These are phyloP conservation scores for Muntiacus muntjak DNA, from an alignment of 2,113 vertebrate genomes.

Conservation along the genomic window DNA sequence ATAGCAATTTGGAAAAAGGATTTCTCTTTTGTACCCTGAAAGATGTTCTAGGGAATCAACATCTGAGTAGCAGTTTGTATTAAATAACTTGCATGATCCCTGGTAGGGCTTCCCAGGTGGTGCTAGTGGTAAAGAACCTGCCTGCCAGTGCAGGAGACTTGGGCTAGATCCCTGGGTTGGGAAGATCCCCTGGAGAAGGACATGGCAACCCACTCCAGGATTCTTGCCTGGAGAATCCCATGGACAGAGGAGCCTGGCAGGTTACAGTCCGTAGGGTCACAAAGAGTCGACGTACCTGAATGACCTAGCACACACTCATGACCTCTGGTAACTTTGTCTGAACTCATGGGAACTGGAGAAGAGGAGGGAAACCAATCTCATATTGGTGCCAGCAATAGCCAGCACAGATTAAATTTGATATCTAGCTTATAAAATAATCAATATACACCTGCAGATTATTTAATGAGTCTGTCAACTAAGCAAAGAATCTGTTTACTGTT, in stretches of 20 bases:
- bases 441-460: not conserved
- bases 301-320: not conserved
- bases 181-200: not conserved
- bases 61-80: not conserved
- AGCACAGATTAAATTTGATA: conserved; percentile 49
- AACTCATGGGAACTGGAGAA: conserved; percentile 32
- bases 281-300: not conserved
- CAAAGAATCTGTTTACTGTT: conserved; percentile 10
- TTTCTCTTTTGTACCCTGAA: not conserved
- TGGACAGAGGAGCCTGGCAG: not conserved
- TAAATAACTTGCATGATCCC: conserved; percentile 29
- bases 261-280: not conserved
- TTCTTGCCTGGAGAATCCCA: not conserved
- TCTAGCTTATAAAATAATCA: conserved; percentile 48
- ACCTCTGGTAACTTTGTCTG: not conserved
- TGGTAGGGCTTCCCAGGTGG: not conserved
- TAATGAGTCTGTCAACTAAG: conserved; percentile 29
- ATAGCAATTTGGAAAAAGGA: not conserved
- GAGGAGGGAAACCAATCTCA: not conserved
- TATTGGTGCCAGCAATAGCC: not conserved
- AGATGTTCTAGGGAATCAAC: not conserved
- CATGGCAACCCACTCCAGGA: not conserved
- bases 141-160: not conserved
- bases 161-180: not conserved
- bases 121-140: not conserved